Evolutionary conservation across 2,888 invertebrate species (phyloP), one percentile per base, ranked within the genome.

Genomic region (Tachina grossa): DNA sequence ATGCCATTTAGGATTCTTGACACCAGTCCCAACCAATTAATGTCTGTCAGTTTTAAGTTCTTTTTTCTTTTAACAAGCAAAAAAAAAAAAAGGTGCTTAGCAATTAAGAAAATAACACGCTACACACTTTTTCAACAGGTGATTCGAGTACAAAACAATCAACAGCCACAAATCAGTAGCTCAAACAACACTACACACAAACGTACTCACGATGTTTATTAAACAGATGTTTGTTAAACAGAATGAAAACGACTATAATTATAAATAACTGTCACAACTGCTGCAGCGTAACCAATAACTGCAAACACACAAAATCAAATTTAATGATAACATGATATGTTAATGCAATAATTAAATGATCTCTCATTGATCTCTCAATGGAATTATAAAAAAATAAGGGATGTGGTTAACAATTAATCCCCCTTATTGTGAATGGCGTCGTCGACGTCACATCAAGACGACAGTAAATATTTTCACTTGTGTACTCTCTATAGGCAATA

Each of bases 331-430:
- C 47, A 80, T 16, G n/a, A 71, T 65, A 31, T 72, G 49, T 65
- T 41, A 80, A 41, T 31, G 13, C 22, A 55, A 19, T 11, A 79
- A 63, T 55, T 55, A 71, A 72, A 72, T 80, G 45, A 72, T 66
- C 41, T 72, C 41, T 72, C 49, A 80, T 65, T 79, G 47, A 47
- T 55, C n/a, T n/a, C n/a, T 57, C 14, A 31, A 9, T n/a, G 41
- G 19, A 41, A 49, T 49, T 31, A 51, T 14, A 43, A 45, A 65
- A 75, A 53, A 63, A 57, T 45, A 39, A 53, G 2, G 1, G n/a
- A n/a, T n/a, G n/a, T n/a, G n/a, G n/a, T n/a, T n/a, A n/a, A n/a
- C n/a, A n/a, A n/a, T n/a, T n/a, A n/a, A n/a, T n/a, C n/a, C n/a
- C n/a, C n/a, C n/a, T n/a, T n/a, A n/a, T n/a, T n/a, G n/a, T n/a